Conservation (phyloP, 2,797 vertebrate species). For the Fringilla coelebs region DNA sequence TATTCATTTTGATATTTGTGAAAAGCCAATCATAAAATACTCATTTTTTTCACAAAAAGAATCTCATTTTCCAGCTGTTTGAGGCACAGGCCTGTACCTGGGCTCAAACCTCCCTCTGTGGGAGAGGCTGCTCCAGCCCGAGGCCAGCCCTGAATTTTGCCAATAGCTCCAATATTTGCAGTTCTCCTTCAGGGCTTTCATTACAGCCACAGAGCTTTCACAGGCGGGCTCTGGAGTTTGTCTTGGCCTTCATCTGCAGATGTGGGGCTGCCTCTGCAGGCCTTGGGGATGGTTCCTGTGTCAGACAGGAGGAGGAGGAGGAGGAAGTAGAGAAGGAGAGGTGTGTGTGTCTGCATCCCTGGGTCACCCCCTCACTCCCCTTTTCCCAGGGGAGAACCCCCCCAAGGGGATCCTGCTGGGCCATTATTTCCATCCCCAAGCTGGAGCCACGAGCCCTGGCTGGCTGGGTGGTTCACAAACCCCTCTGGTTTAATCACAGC, state of each 20-base stretch:
- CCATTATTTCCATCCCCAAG: neutral
- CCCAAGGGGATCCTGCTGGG: neutral
- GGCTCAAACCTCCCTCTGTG: slow-evolving; percentile 19
- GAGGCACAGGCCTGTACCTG: neutral
- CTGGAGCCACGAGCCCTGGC: rapidly evolving
- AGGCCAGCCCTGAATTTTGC: slow-evolving; percentile 2
- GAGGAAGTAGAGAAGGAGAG: neutral
- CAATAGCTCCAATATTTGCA: slow-evolving; percentile 32
- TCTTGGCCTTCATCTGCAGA: slow-evolving; percentile 28
- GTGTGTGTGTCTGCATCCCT: too few relatives aligned
- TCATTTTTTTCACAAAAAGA: too few relatives aligned
- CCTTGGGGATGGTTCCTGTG: neutral
- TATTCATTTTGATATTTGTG: too few relatives aligned
- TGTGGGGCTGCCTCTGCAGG: neutral
- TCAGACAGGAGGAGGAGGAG: neutral
- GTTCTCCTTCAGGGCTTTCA: slow-evolving; percentile 45
- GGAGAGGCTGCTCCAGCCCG: neutral
- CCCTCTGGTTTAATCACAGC: too few relatives aligned
- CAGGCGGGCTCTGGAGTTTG: slow-evolving; percentile 48
- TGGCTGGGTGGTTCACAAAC: neutral
- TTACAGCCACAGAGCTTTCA: neutral
- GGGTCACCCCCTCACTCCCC: neutral
- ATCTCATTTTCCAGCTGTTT: slow-evolving; percentile 5
- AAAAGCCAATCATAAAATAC: too few relatives aligned
- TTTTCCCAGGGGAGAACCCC: neutral